phyloP scores from a whole-genome alignment of 2,797 vertebrate genomes.

The Chelon auratus region DNA sequence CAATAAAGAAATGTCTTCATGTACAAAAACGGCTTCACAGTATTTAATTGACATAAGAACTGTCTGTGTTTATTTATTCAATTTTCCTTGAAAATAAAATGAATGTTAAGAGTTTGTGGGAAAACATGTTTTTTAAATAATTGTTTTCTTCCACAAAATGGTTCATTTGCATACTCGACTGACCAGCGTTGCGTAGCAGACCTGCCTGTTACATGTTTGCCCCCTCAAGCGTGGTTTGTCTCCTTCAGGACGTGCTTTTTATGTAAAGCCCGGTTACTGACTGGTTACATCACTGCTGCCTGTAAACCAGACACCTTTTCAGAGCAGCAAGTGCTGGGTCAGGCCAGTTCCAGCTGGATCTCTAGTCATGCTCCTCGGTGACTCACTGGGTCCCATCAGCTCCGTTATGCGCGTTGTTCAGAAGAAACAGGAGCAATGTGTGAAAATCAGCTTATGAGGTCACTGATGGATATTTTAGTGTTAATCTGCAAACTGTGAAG shows the following conservation, averaged over 20 bases:
- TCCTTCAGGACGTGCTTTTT: slow-evolving; percentile 40
- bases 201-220: slow-evolving; percentile 7
- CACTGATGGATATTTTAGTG: neutral
- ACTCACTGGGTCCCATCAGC: slow-evolving; percentile 11
- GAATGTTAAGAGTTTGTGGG: neutral
- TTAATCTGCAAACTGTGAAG: neutral
- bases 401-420: slow-evolving; percentile 1
- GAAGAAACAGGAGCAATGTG: neutral
- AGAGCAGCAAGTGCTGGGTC: slow-evolving; percentile 43
- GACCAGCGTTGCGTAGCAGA: neutral
- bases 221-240: slow-evolving; percentile 28
- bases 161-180: slow-evolving; percentile 1
- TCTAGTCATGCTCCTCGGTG: slow-evolving; percentile 1
- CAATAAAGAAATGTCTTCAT: slow-evolving; percentile 88
- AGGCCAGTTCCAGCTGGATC: slow-evolving; percentile 71
- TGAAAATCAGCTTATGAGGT: neutral
- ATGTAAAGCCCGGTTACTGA: slow-evolving; percentile 19
- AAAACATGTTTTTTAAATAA: slow-evolving; percentile 10
- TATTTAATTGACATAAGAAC: neutral
- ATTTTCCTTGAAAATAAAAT: neutral
- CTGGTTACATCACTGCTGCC: slow-evolving; percentile 53
- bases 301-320: slow-evolving; percentile 62
- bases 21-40: slow-evolving; percentile 63
- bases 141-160: neutral
- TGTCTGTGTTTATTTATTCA: neutral